These are phyloP conservation scores for Spicauda simplicius DNA, from an alignment of 2,888 invertebrate species.

Conservation along the genomic window DNA sequence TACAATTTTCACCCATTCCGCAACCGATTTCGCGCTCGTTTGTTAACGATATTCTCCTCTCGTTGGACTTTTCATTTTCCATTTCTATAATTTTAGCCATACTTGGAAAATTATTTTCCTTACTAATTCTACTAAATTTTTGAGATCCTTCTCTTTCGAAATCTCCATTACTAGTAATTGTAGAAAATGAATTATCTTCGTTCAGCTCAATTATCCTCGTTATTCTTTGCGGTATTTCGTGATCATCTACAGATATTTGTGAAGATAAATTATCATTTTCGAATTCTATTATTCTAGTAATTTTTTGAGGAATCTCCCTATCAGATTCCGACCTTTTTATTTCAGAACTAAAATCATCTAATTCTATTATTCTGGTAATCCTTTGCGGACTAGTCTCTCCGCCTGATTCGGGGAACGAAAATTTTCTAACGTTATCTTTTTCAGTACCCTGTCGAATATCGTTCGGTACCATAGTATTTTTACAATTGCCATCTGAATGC, in stretches of 20 bases:
- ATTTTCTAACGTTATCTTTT: conserved; percentile 56
- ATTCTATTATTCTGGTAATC: conserved; percentile 78
- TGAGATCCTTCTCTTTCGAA: conserved; percentile 64
- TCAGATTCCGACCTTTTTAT: conserved; percentile 55
- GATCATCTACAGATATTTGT: conserved; percentile 59
- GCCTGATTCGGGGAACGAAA: conserved; percentile 46
- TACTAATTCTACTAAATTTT: conserved; percentile 71
- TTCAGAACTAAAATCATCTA: conserved; percentile 67
- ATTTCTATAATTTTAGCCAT: conserved; percentile 82
- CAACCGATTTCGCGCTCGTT: conserved; percentile 80
- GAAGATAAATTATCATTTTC: conserved; percentile 63
- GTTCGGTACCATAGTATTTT: conserved; percentile 62
- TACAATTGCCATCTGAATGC: conserved; percentile 61
- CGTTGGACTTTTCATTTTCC: conserved; percentile 81
- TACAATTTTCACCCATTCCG: conserved; percentile 62
- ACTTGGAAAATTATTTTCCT: conserved; percentile 74
- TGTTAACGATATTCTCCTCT: conserved; percentile 76
- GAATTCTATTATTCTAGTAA: conserved; percentile 78
- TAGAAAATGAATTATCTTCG: conserved; percentile 71
- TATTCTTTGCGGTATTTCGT: conserved; percentile 69
- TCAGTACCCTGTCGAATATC: conserved; percentile 51
- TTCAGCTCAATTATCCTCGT: conserved; percentile 75
- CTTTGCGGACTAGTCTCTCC: conserved; percentile 68
- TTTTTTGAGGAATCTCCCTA: conserved; percentile 71
- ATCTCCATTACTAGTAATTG: conserved; percentile 64